These are phyloP conservation scores for Myripristis murdjan DNA, from an alignment of 2,797 vertebrate species.

Conservation along the genomic window DNA sequence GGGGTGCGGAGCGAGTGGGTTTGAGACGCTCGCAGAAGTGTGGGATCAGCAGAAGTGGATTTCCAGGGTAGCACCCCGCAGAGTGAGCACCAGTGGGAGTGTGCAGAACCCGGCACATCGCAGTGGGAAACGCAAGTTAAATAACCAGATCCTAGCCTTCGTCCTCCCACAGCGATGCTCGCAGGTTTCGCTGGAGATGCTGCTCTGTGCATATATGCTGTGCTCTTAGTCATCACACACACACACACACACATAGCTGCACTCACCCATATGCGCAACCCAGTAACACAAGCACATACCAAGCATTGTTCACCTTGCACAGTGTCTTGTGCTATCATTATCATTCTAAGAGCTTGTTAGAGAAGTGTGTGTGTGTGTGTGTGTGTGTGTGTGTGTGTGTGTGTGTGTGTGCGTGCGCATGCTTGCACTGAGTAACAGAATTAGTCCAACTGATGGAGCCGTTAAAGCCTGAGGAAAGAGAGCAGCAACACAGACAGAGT, in stretches of 20 bases:
- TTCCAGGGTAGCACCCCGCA: slow-evolving; percentile 47
- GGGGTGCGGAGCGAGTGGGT: neutral
- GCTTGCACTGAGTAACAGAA: too few relatives aligned
- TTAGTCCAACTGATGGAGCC: too few relatives aligned
- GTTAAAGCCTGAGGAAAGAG: too few relatives aligned
- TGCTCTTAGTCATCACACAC: slow-evolving; percentile 16
- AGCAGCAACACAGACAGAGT: too few relatives aligned
- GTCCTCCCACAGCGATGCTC: slow-evolving; percentile 32
- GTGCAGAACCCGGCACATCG: slow-evolving; percentile 35
- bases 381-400: neutral
- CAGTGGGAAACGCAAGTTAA: slow-evolving; percentile 49
- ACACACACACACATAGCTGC: too few relatives aligned
- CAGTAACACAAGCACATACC: too few relatives aligned
- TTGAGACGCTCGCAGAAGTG: slow-evolving; percentile 53
- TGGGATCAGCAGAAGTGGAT: slow-evolving; percentile 69
- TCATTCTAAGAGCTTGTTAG: slow-evolving; percentile 7
- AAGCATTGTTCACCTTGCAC: slow-evolving; percentile 1
- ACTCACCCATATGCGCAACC: too few relatives aligned
- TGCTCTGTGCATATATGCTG: slow-evolving; percentile 34
- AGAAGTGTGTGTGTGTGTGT: neutral
- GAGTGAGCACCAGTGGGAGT: slow-evolving; percentile 50
- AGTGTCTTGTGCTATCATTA: slow-evolving; percentile 19
- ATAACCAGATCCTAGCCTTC: slow-evolving; percentile 34
- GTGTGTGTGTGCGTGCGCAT: neutral
- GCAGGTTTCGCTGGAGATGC: slow-evolving; percentile 18